Percentiles rank a stretch among this genome's conserved stretches.
phyloP scores from a whole-genome alignment of 1,140 invertebrate genomes.

The Drosophila insularis region DNA sequence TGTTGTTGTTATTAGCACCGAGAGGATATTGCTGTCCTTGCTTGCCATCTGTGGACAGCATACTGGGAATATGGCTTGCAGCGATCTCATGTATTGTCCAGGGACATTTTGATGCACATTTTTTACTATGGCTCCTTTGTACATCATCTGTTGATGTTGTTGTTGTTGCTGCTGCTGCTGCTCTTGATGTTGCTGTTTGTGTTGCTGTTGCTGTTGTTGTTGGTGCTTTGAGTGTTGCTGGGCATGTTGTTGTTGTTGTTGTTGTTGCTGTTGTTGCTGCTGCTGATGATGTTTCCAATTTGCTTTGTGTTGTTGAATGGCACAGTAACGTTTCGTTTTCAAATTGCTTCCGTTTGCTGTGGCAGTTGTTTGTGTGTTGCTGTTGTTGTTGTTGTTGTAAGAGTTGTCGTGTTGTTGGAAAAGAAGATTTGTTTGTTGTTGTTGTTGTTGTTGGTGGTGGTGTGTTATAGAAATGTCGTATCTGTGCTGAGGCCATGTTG shows the following conservation, averaged over 20 bases:
- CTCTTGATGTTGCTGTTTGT: slow-evolving; percentile 39
- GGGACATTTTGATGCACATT: slow-evolving; percentile 49
- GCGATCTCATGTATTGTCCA: slow-evolving; percentile 66
- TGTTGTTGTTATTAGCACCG: slow-evolving; percentile 29
- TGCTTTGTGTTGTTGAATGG: slow-evolving; percentile 68
- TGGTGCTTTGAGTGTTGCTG: slow-evolving; percentile 22
- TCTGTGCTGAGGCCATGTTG: slow-evolving; percentile 82
- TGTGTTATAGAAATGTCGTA: slow-evolving; percentile 82
- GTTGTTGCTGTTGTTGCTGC: slow-evolving; percentile 22
- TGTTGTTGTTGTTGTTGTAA: slow-evolving; percentile 62
- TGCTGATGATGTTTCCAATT: slow-evolving; percentile 48
- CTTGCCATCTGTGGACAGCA: slow-evolving; percentile 37
- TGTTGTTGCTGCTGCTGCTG: slow-evolving; percentile 21
- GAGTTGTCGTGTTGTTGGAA: slow-evolving; percentile 64
- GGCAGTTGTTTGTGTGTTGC: slow-evolving; percentile 43
- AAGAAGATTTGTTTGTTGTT: slow-evolving; percentile 58
- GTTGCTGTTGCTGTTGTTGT: slow-evolving; percentile 41
- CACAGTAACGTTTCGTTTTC: slow-evolving; percentile 61
- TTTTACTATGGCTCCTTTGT: slow-evolving; percentile 51
- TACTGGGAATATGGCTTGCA: slow-evolving; percentile 32
- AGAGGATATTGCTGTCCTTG: slow-evolving; percentile 48
- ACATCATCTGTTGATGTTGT: slow-evolving; percentile 60
- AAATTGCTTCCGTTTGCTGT: slow-evolving; percentile 67
- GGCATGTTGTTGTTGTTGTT: slow-evolving; percentile 54
- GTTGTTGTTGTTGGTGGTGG: slow-evolving; percentile 72